These are phyloP conservation scores for Alloscopus bannaensis DNA, from an alignment of 2,888 invertebrate genomes.

Conservation along the genomic window DNA sequence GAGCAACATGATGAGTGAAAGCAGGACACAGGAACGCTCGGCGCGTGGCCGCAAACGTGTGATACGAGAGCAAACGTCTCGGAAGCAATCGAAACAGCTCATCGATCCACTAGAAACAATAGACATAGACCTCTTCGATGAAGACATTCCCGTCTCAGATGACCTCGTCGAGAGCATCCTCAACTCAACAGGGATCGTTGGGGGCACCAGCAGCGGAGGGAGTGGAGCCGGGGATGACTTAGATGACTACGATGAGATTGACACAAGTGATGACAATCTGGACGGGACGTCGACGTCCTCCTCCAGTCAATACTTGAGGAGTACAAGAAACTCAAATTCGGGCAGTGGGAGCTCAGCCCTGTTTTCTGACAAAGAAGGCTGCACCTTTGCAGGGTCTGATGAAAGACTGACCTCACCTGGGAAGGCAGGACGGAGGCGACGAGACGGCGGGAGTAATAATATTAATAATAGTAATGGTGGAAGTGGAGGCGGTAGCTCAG, in stretches of 20 bases:
- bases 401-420: slow-evolving; percentile 56
- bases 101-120: slow-evolving; percentile 49
- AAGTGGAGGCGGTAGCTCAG: slow-evolving; percentile 34
- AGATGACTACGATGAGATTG: slow-evolving; percentile 69
- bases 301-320: slow-evolving; percentile 64
- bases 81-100: slow-evolving; percentile 53
- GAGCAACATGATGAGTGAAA: slow-evolving; percentile 71
- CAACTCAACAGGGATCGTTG: slow-evolving; percentile 54
- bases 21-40: slow-evolving; percentile 69
- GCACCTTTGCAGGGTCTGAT: slow-evolving; percentile 43
- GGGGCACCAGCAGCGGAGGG: slow-evolving; percentile 60
- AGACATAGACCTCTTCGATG: slow-evolving; percentile 68
- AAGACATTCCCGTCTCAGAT: slow-evolving; percentile 68
- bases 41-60: slow-evolving; percentile 70
- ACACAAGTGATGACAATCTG: slow-evolving; percentile 69
- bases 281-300: slow-evolving; percentile 71
- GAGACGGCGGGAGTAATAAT: slow-evolving; percentile 33
- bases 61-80: slow-evolving; percentile 54
- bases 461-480: slow-evolving; percentile 29
- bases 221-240: slow-evolving; percentile 68
- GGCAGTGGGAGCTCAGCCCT: slow-evolving; percentile 63
- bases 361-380: slow-evolving; percentile 51
- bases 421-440: slow-evolving; percentile 38
- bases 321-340: slow-evolving; percentile 51
- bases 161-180: slow-evolving; percentile 56